A percentile compares a stretch with the other conserved stretches of the same genome.
phyloP scores from a whole-genome alignment of 2,113 vertebrate genomes.

The Callocephalon fimbriatum region DNA sequence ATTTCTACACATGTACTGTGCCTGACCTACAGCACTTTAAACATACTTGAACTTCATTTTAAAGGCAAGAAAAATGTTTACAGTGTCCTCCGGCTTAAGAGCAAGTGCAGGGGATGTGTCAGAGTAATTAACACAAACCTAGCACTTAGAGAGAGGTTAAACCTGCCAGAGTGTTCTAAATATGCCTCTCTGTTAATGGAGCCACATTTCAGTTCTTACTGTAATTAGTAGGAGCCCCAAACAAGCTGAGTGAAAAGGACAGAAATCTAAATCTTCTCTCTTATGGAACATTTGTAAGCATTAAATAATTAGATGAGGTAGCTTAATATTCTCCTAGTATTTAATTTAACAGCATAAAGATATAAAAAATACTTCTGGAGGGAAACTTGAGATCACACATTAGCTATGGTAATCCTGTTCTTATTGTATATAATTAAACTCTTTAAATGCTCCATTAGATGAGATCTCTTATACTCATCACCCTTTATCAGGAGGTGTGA shows the following conservation, averaged over 20 bases:
- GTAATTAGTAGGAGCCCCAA: neutral
- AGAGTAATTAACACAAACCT: neutral
- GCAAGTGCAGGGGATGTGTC: neutral
- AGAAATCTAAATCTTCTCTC: neutral
- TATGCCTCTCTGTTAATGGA: neutral
- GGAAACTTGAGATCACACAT: slow-evolving; percentile 24
- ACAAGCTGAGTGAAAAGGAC: neutral
- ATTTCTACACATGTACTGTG: neutral
- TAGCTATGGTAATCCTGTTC: slow-evolving; percentile 45
- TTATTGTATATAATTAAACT: slow-evolving; percentile 51
- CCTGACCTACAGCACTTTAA: neutral
- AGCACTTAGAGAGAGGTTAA: neutral
- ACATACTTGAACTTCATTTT: neutral
- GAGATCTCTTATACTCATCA: slow-evolving; percentile 15
- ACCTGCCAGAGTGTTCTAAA: neutral
- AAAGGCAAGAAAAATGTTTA: neutral
- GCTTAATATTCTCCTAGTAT: neutral
- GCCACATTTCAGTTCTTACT: neutral
- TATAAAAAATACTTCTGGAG: slow-evolving; percentile 14
- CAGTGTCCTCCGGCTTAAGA: neutral
- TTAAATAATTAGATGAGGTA: neutral
- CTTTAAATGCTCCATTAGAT: slow-evolving; percentile 51
- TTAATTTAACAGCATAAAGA: neutral
- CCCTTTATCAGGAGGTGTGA: slow-evolving; percentile 3
- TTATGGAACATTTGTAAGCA: neutral